These are phyloP conservation scores for Meloidogyne chitwoodi DNA, from an alignment of 1,140 invertebrate genomes.

Conservation along the genomic window DNA sequence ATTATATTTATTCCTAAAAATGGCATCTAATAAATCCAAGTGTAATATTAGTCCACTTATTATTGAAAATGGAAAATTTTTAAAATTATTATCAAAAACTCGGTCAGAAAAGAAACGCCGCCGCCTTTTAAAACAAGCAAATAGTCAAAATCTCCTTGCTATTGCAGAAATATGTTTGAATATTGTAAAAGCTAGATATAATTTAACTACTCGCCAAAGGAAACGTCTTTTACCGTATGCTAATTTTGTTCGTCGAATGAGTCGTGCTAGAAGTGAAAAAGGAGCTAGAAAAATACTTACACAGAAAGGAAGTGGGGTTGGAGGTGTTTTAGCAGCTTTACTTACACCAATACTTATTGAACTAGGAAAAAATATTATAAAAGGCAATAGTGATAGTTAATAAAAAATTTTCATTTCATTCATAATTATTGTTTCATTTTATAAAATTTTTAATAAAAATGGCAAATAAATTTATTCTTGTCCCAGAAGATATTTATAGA, in stretches of 20 bases:
- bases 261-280: too few relatives aligned
- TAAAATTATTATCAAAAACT: neutral
- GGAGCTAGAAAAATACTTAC: neutral
- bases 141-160: neutral
- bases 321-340: neutral
- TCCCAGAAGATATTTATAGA: too few relatives aligned
- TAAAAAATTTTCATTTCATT: too few relatives aligned
- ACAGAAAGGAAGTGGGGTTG: conserved; percentile 4
- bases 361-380: neutral
- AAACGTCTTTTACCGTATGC: too few relatives aligned
- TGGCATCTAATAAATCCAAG: too few relatives aligned
- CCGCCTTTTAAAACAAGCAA: neutral
- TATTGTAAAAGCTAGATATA: too few relatives aligned
- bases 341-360: neutral
- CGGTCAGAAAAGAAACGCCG: neutral
- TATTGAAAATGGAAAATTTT: neutral
- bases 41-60: conserved; percentile 1
- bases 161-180: too few relatives aligned
- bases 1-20: too few relatives aligned
- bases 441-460: neutral
- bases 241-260: too few relatives aligned
- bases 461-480: conserved; percentile 13
- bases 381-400: neutral
- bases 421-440: neutral
- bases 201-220: too few relatives aligned